Evolutionary conservation across 92 coral and sea anemone genomes (phyloP), one percentile per base, ranked within the genome.

Genomic region (Zoanthus solanderi): DNA sequence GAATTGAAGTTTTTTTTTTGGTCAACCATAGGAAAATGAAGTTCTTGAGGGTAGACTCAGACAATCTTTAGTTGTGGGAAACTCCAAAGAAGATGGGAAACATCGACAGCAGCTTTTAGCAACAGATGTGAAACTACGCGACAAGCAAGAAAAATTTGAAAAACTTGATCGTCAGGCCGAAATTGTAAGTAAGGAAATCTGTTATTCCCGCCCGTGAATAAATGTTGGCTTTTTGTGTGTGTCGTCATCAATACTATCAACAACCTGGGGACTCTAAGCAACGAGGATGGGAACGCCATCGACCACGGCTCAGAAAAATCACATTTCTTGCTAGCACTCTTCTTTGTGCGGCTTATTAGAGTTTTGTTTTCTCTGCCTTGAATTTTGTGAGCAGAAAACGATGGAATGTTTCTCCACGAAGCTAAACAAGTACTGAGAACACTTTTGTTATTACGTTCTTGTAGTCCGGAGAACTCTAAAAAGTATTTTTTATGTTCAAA

Each of bases 151-250:
- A 18, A 81, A 81, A 67, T 81, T 81, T 66, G 85, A 81, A 68
- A 81, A 81, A 65, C 85, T 81, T 30, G 85, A 81, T 81, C 85
- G 85, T 11, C 85, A 81, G 76, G 85, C 85, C 0, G 85, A 81
- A 81, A 37, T 65, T 81, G 85, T 81, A 16, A 81, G 85, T 81
- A 45, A 56, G 68, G 13, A 4, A 37, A 63, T 81, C 58, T 18
- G 1, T 63, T 23, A 6, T 63, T 9, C 4, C 10, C 32, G 3
- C 29, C 28, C 31, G n/a, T 63, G 31, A n/a, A 63, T 63, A 3
- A 15, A 23, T 50, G 12, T 17, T 7, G 28, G 9, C 29, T 13
- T 58, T 23, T 23, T 23, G 23, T 58, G 65, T 13, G n/a, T 2
- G 4, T 14, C n/a, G 4, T 58, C 15, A 10, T 54, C 65, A 58